Evolutionary conservation across 2,113 vertebrate genomes (phyloP), one percentile per base, ranked within the genome.

Genomic region (Atlantisia rogersi): DNA sequence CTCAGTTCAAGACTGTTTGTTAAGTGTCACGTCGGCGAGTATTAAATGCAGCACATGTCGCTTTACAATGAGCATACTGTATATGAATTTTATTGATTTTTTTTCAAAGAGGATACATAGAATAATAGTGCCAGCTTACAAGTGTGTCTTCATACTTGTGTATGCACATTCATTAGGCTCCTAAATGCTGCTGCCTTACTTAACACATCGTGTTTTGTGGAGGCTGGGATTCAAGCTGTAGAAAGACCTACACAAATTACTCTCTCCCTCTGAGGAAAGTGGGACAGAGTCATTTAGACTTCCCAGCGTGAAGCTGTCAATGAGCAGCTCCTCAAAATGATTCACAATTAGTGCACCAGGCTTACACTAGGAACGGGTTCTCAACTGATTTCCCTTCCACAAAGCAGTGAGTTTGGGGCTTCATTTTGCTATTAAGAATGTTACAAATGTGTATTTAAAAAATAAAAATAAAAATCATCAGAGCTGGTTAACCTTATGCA

Each of bases 1-100:
- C 92, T 97, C 96, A 96, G 92, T 97, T 97, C 97, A 97, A 98
- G 93, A 94, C 94, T 96, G 94, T 98, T 98, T 98, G 97, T 96
- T 97, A 96, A 98, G 92, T 93, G 97, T 97, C 97, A 97, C 87
- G 58, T 95, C 79, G 65, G 83, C 83, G 96, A 98, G 96, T 97
- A 95, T 97, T 98, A 97, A 98, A 94, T 96, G 93, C 58, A 97
- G 91, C 86, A 93, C 79, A 86, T 96, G 96, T 97, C 73, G 32
- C 95, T 97, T 97, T 97, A 96, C 94, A 97, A 93, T 97, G 87
- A 97, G 96, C 95, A 90, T 77, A 94, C 93, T 81, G 93, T 94
- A 89, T 96, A 94, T 94, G 95, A 97, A 96, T 97, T 96, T 97
- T 96, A 95, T 95, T 98, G 95, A 98, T 97, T 97, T 97, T 96